Conservation (phyloP, 2,113 vertebrate genomes). For the Bombycilla garrulus region DNA sequence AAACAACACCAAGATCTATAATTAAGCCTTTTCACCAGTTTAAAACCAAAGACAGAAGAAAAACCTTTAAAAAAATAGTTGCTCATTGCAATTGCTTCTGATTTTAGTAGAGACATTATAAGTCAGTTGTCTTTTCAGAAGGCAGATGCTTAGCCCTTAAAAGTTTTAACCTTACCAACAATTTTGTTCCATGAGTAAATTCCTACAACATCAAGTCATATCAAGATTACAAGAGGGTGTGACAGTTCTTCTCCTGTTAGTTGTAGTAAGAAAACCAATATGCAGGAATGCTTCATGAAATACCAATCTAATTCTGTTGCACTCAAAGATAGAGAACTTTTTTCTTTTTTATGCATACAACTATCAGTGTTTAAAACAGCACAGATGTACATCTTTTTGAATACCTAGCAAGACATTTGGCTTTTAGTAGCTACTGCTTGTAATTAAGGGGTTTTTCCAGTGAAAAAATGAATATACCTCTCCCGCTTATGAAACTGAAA, state of each 20-base stretch:
- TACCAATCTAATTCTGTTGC: fast-evolving
- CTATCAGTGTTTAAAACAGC: background rate
- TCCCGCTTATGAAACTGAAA: background rate
- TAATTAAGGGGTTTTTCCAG: background rate
- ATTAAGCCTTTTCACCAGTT: background rate
- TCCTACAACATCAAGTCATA: background rate
- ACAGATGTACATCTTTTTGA: background rate
- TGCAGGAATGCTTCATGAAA: background rate
- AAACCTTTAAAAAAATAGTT: background rate
- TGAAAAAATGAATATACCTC: background rate
- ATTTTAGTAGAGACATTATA: background rate
- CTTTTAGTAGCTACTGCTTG: background rate
- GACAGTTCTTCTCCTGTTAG: background rate
- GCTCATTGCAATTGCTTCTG: background rate
- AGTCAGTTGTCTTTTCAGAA: background rate
- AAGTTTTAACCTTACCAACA: background rate
- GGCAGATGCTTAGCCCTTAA: background rate
- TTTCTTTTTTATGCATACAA: background rate
- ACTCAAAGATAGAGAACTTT: background rate
- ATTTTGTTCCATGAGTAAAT: background rate
- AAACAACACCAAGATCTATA: background rate
- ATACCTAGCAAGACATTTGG: background rate
- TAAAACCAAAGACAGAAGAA: background rate
- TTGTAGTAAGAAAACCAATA: background rate
- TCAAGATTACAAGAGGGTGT: background rate